These are phyloP conservation scores for Crocallis elinguaria DNA, from an alignment of 2,888 invertebrate species.

Conservation along the genomic window DNA sequence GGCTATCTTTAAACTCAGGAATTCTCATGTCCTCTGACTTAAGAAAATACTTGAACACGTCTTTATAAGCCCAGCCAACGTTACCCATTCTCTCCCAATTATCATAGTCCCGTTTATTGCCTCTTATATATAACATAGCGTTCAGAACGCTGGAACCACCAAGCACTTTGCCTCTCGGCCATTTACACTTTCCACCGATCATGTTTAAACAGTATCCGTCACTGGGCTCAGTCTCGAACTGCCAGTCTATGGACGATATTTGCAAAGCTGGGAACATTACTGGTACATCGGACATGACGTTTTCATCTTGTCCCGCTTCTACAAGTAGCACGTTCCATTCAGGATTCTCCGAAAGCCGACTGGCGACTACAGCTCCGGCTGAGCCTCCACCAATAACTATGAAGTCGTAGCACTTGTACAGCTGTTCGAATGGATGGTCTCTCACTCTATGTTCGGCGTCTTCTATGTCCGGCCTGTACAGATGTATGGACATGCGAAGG, in stretches of 20 bases:
- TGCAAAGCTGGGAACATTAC: conserved; percentile 89
- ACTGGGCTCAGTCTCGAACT: conserved; percentile 90
- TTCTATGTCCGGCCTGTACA: conserved; percentile 89
- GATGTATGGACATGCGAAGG: conserved; percentile 86
- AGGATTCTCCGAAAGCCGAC: conserved; percentile 89
- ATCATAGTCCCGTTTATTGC: conserved; percentile 93
- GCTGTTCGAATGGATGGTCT: conserved; percentile 78
- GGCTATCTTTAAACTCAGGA: conserved; percentile 81
- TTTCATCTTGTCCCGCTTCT: conserved; percentile 92
- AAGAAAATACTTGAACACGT: conserved; percentile 90
- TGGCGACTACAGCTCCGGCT: conserved; percentile 92
- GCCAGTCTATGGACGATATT: conserved; percentile 91
- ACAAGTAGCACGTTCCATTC: conserved; percentile 90
- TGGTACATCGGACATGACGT: conserved; percentile 89
- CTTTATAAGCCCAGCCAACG: conserved; percentile 91
- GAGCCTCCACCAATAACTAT: conserved; percentile 93
- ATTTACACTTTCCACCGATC: conserved; percentile 87
- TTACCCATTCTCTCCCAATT: conserved; percentile 91
- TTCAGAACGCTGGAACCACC: conserved; percentile 94
- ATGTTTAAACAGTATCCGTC: conserved; percentile 88
- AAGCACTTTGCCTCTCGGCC: conserved; percentile 92
- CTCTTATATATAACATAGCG: conserved; percentile 95
- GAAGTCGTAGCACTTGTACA: conserved; percentile 89
- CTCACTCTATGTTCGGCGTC: conserved; percentile 86
- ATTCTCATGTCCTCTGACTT: conserved; percentile 92